phyloP scores from a whole-genome alignment of 2,888 invertebrate species.

The Acrobasis consociella region DNA sequence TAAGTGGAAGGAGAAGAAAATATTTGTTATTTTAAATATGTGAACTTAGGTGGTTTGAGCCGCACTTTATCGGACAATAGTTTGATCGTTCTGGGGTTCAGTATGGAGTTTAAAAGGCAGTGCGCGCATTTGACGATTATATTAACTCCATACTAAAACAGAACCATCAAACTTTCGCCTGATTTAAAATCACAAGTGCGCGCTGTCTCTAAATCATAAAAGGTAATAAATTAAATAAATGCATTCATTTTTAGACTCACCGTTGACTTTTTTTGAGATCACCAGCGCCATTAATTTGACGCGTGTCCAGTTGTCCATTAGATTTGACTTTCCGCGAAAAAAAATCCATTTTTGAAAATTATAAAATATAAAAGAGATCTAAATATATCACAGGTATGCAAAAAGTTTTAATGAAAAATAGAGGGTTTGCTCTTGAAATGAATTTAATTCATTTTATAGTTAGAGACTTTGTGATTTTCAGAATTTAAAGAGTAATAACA shows the following conservation, averaged over 20 bases:
- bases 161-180: too few species aligned
- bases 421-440: constrained; percentile 28
- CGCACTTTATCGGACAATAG: too few species aligned
- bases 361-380: constrained; percentile 43
- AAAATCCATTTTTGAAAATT: constrained; percentile 63
- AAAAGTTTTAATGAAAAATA: constrained; percentile 32
- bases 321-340: constrained; percentile 66
- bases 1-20: too few species aligned
- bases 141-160: too few species aligned
- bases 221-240: background rate
- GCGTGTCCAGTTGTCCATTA: constrained; percentile 57
- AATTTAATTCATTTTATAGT: constrained; percentile 22
- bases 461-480: constrained; percentile 11
- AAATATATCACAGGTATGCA: constrained; percentile 51
- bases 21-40: too few species aligned
- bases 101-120: too few species aligned
- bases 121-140: too few species aligned
- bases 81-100: too few species aligned
- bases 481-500: background rate
- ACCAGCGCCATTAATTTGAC: constrained; percentile 66
- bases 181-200: too few species aligned
- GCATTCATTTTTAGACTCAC: constrained; percentile 49
- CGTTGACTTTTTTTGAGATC: constrained; percentile 50
- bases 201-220: too few species aligned
- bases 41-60: too few species aligned